These are phyloP conservation scores for Spatulosminthurus flaviceps DNA, from an alignment of 2,888 invertebrate species.

Conservation along the genomic window DNA sequence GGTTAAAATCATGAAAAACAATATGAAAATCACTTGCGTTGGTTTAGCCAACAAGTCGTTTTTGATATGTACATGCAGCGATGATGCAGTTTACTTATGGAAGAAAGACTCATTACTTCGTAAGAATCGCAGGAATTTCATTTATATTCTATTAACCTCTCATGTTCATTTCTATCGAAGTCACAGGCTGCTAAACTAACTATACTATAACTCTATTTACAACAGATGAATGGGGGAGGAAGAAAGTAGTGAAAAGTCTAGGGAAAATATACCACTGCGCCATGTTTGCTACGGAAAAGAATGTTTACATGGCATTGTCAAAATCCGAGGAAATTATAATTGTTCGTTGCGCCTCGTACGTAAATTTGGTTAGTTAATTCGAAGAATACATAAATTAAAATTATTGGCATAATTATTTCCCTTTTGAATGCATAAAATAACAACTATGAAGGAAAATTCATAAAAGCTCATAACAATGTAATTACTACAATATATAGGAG, in stretches of 20 bases:
- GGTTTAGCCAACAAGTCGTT: conserved; percentile 28
- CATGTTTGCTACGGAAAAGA: conserved; percentile 40
- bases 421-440: too few relatives aligned
- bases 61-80: conserved; percentile 56
- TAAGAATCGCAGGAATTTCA: too few relatives aligned
- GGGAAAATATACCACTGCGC: conserved; percentile 53
- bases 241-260: conserved; percentile 51
- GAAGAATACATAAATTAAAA: not conserved
- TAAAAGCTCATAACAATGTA: too few relatives aligned
- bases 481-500: conserved; percentile 33
- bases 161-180: too few relatives aligned
- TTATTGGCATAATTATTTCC: too few relatives aligned
- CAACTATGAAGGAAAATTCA: not conserved
- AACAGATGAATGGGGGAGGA: conserved; percentile 55
- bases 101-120: conserved; percentile 55
- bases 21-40: conserved; percentile 10
- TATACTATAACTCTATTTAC: not conserved
- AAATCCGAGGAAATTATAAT: conserved; percentile 53
- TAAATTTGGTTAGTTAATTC: conserved; percentile 33
- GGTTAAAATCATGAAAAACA: conserved; percentile 20
- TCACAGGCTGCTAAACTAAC: too few relatives aligned
- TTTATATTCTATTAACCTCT: too few relatives aligned
- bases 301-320: conserved; percentile 50
- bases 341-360: conserved; percentile 25
- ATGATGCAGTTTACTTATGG: conserved; percentile 54